Conservation (phyloP, 2,888 invertebrate genomes). For the Zele albiditarsus region DNA sequence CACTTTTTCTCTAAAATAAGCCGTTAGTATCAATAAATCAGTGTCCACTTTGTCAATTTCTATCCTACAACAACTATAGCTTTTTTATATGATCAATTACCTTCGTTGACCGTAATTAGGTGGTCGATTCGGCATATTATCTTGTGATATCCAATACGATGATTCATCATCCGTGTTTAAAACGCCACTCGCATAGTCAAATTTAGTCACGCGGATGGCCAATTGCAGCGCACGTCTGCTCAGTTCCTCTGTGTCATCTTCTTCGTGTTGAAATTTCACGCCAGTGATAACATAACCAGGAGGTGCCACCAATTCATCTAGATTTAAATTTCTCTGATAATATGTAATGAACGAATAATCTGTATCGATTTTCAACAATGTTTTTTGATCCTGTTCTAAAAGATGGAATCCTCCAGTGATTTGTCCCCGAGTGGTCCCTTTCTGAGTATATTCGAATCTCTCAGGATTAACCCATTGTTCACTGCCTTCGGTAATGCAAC, state of each 20-base stretch:
- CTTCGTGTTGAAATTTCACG: neutral
- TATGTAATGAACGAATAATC: neutral
- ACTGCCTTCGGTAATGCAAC: neutral
- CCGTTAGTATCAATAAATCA: no score
- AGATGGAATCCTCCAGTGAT: neutral
- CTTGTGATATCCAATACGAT: neutral
- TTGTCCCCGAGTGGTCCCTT: neutral
- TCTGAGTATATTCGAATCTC: neutral
- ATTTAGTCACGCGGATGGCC: neutral
- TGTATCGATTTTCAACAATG: neutral
- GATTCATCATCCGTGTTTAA: neutral
- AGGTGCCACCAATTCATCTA: neutral
- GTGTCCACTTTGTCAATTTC: no score
- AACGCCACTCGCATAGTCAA: neutral
- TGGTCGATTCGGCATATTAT: neutral
- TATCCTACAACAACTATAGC: no score
- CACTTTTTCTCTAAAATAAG: neutral
- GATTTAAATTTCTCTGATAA: neutral
- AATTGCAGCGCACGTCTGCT: neutral
- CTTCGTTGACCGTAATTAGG: neutral
- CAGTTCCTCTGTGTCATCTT: neutral
- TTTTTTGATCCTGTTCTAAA: neutral
- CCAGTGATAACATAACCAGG: neutral
- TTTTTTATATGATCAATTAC: neutral
- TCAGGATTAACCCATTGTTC: neutral